Base-by-base conservation (phyloP, 2,888 invertebrate genomes). In the Autographa pulchrina region DNA sequence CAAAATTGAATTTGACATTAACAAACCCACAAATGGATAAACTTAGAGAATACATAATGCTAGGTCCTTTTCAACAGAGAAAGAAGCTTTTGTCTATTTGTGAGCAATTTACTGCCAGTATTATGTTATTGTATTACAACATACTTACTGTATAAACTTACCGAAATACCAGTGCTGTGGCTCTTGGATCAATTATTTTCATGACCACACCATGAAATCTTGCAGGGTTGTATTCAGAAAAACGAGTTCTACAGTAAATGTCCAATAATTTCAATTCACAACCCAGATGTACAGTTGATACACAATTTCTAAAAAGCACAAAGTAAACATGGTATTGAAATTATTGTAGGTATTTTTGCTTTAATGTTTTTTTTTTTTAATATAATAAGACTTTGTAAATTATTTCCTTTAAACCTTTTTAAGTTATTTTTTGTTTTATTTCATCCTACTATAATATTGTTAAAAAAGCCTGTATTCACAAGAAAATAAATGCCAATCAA, bases 151-250 rank as follows among this genome's bases (percentile, higher is more conserved):
- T 48, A 14, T n/a, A 48, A n/a, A 7, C 32, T 72, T 67, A 80
- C 96, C 92, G 95, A 85, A 97, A 97, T 52, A 97, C 97, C 25
- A 98, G 89, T 13, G 97, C 97, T 4, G 98, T 98, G 35, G 97
- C 97, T 82, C 97, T 96, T 0, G 98, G 98, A 77, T 97, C 97
- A 65, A 98, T 93, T 89, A 98, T 97, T 87, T 98, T 96, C 98
- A 98, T 98, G 0, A 98, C 97, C 18, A 98, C 97, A 14, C 98
- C 98, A 86, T 98, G 97, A 88, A 98, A 98, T 80, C 98, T 96
- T 8, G 97, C 96, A 11, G 98, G 98, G 87, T 98, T 98, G 85
- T 98, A 98, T 91, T 98, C 98, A 0, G 98, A 98, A 91, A 97
- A 98, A 78, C 98, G 96, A 5, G 98, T 98, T 65, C 97, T 96